These are phyloP conservation scores for Agriopis aurantiaria DNA, from an alignment of 2,888 invertebrate genomes.

Conservation along the genomic window DNA sequence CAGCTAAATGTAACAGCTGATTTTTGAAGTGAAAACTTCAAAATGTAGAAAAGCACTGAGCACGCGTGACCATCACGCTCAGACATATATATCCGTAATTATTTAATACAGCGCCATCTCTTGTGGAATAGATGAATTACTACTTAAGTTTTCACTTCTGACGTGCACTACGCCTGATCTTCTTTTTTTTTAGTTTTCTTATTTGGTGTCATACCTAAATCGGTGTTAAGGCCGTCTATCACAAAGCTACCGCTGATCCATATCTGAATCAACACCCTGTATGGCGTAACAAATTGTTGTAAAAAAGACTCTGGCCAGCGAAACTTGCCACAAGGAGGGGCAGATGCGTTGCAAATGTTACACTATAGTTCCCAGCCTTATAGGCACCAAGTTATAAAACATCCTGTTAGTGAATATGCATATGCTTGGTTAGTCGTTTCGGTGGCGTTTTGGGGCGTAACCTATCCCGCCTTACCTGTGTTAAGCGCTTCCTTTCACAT, in stretches of 20 bases:
- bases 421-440: conserved; percentile 50
- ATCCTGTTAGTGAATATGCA: conserved; percentile 34
- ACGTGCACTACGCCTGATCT: no score
- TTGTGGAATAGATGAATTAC: no score
- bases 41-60: no score
- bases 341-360: not conserved
- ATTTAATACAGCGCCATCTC: no score
- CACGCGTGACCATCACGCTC: no score
- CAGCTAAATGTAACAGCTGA: not conserved
- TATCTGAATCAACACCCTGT: not conserved
- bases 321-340: not conserved
- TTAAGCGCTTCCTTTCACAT: conserved; percentile 75
- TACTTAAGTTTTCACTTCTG: no score
- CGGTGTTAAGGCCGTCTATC: not conserved
- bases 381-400: not conserved
- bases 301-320: not conserved
- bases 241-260: not conserved
- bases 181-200: not conserved
- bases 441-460: conserved; percentile 59
- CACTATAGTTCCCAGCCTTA: not conserved
- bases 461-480: conserved; percentile 75
- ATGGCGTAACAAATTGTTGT: not conserved
- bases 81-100: no score
- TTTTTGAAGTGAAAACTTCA: not conserved
- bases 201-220: not conserved